Conservation (phyloP, 2,113 vertebrate species). For the Crotophaga sulcirostris region DNA sequence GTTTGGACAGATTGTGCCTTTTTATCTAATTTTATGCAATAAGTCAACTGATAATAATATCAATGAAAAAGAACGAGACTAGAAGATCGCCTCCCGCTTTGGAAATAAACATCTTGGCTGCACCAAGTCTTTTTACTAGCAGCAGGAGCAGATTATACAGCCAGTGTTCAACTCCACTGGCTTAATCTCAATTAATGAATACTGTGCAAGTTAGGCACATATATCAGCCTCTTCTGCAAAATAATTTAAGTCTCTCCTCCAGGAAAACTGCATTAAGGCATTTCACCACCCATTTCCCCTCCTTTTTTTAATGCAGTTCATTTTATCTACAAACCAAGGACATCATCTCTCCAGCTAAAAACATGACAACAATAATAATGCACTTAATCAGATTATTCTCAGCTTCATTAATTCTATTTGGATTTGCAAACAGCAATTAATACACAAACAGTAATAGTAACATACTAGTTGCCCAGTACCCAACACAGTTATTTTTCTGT, state of each 20-base stretch:
- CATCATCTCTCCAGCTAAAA: background rate
- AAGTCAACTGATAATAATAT: slow-evolving; percentile 43
- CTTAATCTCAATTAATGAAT: slow-evolving; percentile 56
- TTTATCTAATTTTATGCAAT: slow-evolving; percentile 31
- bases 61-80: background rate
- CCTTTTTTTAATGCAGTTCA: background rate
- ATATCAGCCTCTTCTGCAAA: slow-evolving; percentile 10
- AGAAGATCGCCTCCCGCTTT: slow-evolving; percentile 53
- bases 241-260: slow-evolving; percentile 18
- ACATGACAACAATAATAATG: slow-evolving; percentile 34
- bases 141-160: slow-evolving; percentile 43
- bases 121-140: slow-evolving; percentile 27
- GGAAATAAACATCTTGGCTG: slow-evolving; percentile 53
- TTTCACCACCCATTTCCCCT: background rate
- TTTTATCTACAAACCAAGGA: slow-evolving; percentile 12
- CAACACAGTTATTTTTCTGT: background rate
- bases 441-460: slow-evolving; percentile 32
- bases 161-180: slow-evolving; percentile 26
- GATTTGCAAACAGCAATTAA: slow-evolving; percentile 47
- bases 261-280: background rate
- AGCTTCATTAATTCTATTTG: slow-evolving; percentile 47
- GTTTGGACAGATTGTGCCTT: background rate
- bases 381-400: slow-evolving; percentile 56
- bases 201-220: background rate
- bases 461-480: background rate